phyloP scores from a whole-genome alignment of 2,888 invertebrate genomes.

The Sphaeridia pumilis region DNA sequence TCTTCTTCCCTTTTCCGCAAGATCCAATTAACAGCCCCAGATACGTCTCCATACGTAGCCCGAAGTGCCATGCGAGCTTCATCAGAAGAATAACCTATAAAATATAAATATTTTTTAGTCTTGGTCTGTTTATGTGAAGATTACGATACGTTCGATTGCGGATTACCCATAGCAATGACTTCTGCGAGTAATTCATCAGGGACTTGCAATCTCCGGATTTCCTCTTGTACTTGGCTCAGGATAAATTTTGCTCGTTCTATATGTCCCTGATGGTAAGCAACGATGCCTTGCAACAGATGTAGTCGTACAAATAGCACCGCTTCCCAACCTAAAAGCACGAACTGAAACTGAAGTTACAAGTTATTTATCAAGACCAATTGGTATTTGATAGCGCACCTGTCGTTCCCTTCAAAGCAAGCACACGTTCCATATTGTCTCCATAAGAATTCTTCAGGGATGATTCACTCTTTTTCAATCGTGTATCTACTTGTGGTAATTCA shows the following conservation, averaged over 20 bases:
- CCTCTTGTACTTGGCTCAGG: conserved; percentile 51
- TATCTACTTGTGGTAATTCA: conserved; percentile 60
- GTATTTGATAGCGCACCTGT: conserved; percentile 43
- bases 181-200: conserved; percentile 46
- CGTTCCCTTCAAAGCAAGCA: conserved; percentile 49
- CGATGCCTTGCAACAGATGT: conserved; percentile 66
- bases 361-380: not conserved
- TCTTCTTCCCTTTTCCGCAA: conserved; percentile 47
- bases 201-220: conserved; percentile 53
- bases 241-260: conserved; percentile 50
- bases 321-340: conserved; percentile 51
- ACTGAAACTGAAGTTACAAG: not conserved
- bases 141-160: not conserved
- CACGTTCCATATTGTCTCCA: conserved; percentile 52
- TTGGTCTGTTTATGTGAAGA: not conserved
- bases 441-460: conserved; percentile 53
- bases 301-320: conserved; percentile 62
- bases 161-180: conserved; percentile 49
- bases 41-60: conserved; percentile 48
- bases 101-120: conserved; percentile 29
- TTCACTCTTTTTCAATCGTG: conserved; percentile 56
- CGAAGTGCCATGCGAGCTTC: conserved; percentile 61
- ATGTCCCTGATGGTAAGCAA: conserved; percentile 63
- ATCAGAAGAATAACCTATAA: conserved; percentile 50
- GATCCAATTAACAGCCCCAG: conserved; percentile 54